A percentile compares a stretch with the other conserved stretches of the same genome.
These are phyloP conservation scores for Clarias gariepinus DNA, from an alignment of 2,113 vertebrate genomes.

Conservation along the genomic window DNA sequence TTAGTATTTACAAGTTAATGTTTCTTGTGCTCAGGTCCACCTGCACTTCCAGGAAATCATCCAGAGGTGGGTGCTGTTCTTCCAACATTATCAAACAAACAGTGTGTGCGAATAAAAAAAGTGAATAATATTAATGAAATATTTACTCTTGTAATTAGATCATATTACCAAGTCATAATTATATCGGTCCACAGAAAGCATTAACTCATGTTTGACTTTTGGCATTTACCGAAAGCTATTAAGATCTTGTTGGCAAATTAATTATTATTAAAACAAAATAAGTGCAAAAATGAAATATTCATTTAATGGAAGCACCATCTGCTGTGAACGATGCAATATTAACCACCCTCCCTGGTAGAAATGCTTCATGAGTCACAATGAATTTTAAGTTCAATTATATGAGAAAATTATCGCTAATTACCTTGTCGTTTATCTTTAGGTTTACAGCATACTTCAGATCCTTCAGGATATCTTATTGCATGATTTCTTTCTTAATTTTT, in stretches of 20 bases:
- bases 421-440: background rate
- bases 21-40: constrained; percentile 45
- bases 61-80: constrained; percentile 63
- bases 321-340: constrained; percentile 20
- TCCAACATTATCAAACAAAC: background rate
- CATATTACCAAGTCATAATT: background rate
- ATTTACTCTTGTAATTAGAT: background rate
- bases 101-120: background rate
- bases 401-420: background rate
- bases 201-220: background rate
- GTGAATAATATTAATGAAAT: background rate
- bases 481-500: background rate
- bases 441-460: background rate
- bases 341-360: background rate
- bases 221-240: background rate
- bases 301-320: background rate
- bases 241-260: background rate
- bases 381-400: background rate
- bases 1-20: background rate
- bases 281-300: background rate
- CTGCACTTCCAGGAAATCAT: constrained; percentile 57
- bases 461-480: background rate
- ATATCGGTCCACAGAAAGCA: background rate
- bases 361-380: background rate
- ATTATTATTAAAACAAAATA: background rate